phyloP scores from a whole-genome alignment of 2,113 vertebrate species.

The Daubentonia madagascariensis region DNA sequence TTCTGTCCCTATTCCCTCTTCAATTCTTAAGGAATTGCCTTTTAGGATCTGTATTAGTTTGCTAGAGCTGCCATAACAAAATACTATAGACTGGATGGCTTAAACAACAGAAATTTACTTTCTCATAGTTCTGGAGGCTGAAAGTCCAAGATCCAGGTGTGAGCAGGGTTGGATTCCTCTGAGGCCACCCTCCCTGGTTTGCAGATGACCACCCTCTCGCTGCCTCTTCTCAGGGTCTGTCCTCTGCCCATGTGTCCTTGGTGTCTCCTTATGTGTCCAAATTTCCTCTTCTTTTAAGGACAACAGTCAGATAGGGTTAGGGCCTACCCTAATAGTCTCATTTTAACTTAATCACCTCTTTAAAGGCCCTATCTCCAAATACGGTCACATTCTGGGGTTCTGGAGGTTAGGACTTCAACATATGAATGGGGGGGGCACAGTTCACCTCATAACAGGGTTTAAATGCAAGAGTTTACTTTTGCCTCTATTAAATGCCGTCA shows the following conservation, averaged over 20 bases:
- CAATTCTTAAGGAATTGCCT: background rate
- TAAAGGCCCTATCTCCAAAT: background rate
- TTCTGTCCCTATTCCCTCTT: background rate
- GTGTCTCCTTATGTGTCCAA: background rate
- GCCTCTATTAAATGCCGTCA: background rate
- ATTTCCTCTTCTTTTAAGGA: background rate
- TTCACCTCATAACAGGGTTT: background rate
- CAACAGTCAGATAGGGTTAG: background rate
- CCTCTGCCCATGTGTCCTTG: no score
- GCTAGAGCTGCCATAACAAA: background rate
- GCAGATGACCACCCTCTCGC: background rate
- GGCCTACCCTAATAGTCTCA: background rate
- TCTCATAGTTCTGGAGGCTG: background rate
- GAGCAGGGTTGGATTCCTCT: background rate
- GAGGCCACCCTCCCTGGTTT: background rate
- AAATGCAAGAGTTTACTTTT: background rate
- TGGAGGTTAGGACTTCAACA: background rate
- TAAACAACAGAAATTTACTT: background rate
- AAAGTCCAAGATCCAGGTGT: background rate
- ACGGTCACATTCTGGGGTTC: background rate
- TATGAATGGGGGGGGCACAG: background rate
- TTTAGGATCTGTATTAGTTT: background rate
- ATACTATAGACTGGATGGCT: background rate
- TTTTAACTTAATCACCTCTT: background rate
- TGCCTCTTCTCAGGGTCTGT: background rate